Evolutionary conservation across 2,797 vertebrate genomes (phyloP), one percentile per base, ranked within the genome.

Genomic region (Heteromormyrus szaboi): DNA sequence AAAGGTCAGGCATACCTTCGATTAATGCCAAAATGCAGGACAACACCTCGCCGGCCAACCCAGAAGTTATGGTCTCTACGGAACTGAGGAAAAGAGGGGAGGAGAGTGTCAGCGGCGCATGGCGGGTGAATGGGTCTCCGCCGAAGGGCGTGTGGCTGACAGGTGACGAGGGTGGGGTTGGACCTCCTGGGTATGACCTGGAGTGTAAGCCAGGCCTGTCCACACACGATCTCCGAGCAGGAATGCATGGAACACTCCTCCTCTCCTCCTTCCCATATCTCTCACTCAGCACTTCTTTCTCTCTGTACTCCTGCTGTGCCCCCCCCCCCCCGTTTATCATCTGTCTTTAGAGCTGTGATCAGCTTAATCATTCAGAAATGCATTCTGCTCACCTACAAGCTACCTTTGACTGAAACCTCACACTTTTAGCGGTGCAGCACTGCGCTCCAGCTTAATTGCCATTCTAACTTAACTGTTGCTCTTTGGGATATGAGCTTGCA

Each of bases 161-260:
- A 87, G 87, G 59, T 87, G 37, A 87, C n/a, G n/a, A 68, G 59
- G 86, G 86, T 9, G 53, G 56, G 86, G 86, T 12, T 11, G 56
- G 86, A 48, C n/a, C 59, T 44, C 44, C 19, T 8, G 59, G 44
- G 54, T 48, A 37, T 14, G 22, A 72, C 59, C 59, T 56, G 22
- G 86, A 87, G 41, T 86, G 85, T 25, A 25, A 17, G 37, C 54
- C 76, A 88, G 88, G 51, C 88, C 79, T 65, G 88, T 89, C 88
- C 56, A 6, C 25, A 68, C 81, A 85, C 7, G 88, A 85, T 1
- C 79, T 48, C 22, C 22, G 12, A n/a, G 17, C 44, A 51, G 81
- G 56, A 89, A 89, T 89, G 88, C 46, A 11, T 14, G 19, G 41
- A 46, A 68, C 41, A 25, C 59, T 8, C 56, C 33, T 56, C 86